Evolutionary conservation across 2,888 invertebrate species (phyloP).

Genomic region (Meta bourneti): DNA sequence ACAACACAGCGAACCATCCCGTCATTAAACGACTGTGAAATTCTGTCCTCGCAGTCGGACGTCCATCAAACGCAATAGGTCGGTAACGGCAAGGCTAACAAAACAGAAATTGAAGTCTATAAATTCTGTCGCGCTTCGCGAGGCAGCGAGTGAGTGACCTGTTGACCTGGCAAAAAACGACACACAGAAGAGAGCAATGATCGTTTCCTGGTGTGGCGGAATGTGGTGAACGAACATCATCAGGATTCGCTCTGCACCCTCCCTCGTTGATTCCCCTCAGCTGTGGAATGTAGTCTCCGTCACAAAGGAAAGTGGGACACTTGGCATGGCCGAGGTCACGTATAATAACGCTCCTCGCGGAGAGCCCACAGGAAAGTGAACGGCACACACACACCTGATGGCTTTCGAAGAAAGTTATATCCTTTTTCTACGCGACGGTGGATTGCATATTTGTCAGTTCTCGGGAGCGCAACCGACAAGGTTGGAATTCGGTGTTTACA

Average conservation of each 20-base stretch:
- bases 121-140: constrained; percentile 40
- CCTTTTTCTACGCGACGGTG: background rate
- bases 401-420: constrained; percentile 42
- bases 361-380: constrained; percentile 54
- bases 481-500: background rate
- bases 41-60: background rate
- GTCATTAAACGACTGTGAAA: background rate
- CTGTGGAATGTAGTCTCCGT: constrained; percentile 66
- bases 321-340: constrained; percentile 58
- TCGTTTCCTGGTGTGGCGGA: constrained; percentile 69
- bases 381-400: background rate
- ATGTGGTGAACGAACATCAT: constrained; percentile 43
- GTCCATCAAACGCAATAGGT: constrained; percentile 4
- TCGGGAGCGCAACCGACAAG: too few relatives aligned
- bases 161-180: constrained; percentile 38
- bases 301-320: constrained; percentile 72
- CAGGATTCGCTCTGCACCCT: background rate
- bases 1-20: background rate
- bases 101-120: constrained; percentile 3
- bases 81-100: background rate
- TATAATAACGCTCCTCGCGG: constrained; percentile 11
- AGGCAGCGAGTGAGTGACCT: constrained; percentile 57
- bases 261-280: constrained; percentile 27
- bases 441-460: too few relatives aligned
- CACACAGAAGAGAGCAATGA: constrained; percentile 43